These are phyloP conservation scores for Julus scanicus DNA, from an alignment of 2,888 invertebrate genomes.

Conservation along the genomic window DNA sequence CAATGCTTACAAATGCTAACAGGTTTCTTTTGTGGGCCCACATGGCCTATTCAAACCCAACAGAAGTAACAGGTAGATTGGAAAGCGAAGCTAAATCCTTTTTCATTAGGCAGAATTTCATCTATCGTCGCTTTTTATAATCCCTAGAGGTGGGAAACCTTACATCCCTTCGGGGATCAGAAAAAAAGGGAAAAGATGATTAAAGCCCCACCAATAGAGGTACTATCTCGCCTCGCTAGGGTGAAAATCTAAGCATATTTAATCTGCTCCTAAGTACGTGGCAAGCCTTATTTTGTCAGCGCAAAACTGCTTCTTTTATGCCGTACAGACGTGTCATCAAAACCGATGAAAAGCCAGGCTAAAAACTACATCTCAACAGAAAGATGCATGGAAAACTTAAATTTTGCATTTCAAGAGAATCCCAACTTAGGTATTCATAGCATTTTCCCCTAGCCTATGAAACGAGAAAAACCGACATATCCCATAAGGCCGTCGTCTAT, in stretches of 20 bases:
- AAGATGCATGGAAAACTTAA: background rate
- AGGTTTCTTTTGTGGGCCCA: background rate
- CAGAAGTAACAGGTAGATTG: background rate
- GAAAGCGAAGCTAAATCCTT: background rate
- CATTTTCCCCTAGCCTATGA: background rate
- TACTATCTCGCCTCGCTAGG: background rate
- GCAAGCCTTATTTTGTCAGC: background rate
- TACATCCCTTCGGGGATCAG: background rate
- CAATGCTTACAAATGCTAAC: background rate
- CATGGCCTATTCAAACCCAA: background rate
- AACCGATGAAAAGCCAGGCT: background rate
- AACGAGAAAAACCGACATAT: no score
- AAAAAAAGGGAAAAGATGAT: background rate
- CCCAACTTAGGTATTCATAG: background rate
- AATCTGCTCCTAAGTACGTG: background rate
- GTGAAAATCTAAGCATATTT: background rate
- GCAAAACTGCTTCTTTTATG: background rate
- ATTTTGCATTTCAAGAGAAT: background rate
- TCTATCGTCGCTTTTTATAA: background rate
- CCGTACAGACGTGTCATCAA: background rate
- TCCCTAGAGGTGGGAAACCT: background rate
- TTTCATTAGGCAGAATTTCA: constrained; percentile 1
- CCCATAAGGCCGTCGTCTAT: background rate
- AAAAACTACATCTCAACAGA: background rate
- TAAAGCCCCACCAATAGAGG: background rate